Percentiles rank a stretch among this genome's conserved stretches.
Evolutionary conservation across 2,113 vertebrate species (phyloP).

Genomic region (Arizona elegans): DNA sequence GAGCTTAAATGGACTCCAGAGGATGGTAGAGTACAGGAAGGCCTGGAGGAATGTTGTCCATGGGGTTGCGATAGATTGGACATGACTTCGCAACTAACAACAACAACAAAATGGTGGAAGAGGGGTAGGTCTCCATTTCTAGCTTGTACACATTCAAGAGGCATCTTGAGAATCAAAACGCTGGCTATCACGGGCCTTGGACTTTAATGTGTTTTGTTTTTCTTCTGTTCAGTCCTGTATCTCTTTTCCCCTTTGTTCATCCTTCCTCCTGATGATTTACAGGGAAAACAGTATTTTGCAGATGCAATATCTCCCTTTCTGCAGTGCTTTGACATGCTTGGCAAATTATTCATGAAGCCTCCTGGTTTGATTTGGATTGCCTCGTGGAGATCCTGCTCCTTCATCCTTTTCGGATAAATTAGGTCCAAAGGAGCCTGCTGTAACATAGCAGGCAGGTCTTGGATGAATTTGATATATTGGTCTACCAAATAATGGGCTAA

Average conservation of each 20-base stretch:
- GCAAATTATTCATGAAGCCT: background rate
- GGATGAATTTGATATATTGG: background rate
- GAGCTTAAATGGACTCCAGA: too few relatives aligned
- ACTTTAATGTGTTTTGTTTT: background rate
- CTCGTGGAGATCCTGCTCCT: background rate
- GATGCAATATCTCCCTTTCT: background rate
- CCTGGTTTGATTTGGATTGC: background rate
- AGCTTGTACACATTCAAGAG: background rate
- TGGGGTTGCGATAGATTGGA: too few relatives aligned
- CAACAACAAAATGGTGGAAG: background rate
- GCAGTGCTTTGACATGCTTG: background rate
- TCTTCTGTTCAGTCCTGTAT: background rate
- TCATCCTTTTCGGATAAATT: background rate
- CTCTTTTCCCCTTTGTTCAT: background rate
- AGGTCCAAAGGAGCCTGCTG: background rate
- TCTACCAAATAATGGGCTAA: background rate
- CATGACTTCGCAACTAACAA: too few relatives aligned
- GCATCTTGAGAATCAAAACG: background rate
- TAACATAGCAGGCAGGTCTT: background rate
- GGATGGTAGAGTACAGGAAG: too few relatives aligned
- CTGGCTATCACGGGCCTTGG: background rate
- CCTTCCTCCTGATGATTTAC: background rate
- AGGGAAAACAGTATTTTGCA: background rate
- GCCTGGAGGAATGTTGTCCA: too few relatives aligned
- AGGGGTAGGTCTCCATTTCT: background rate